Conservation (phyloP, 2,113 vertebrate species). For the Microcebus tavaratra region DNA sequence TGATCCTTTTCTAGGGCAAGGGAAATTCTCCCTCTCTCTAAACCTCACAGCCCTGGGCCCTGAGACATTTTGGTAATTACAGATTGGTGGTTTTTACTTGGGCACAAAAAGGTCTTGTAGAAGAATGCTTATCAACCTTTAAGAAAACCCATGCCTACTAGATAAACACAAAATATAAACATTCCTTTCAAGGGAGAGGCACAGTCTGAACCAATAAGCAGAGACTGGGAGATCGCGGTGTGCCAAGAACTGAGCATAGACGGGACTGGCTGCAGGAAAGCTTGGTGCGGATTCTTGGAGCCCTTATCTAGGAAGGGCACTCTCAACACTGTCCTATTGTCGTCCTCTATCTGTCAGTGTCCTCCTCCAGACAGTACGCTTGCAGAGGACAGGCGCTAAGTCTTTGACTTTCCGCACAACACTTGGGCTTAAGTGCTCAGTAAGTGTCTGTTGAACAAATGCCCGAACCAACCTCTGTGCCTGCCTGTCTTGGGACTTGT, state of each 20-base stretch:
- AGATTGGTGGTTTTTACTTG: not conserved
- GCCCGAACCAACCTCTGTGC: not conserved
- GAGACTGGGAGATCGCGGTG: not conserved
- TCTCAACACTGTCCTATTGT: not conserved
- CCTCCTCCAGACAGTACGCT: not conserved
- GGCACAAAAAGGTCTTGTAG: not conserved
- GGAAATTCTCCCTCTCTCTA: not conserved
- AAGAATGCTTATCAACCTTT: not conserved
- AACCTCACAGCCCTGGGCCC: not conserved
- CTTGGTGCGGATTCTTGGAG: not conserved
- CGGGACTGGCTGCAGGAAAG: not conserved
- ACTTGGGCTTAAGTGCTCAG: not conserved
- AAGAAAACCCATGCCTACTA: not conserved
- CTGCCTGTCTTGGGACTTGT: not conserved
- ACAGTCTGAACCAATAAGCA: not conserved
- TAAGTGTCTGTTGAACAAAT: not conserved
- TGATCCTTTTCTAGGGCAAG: not conserved
- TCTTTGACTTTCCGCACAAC: not conserved
- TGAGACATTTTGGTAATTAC: not conserved
- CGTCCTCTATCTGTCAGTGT: rapidly evolving
- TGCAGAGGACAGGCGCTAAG: not conserved
- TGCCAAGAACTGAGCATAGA: rapidly evolving
- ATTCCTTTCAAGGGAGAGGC: not conserved
- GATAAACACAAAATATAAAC: not conserved
- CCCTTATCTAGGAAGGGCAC: not conserved